A percentile compares a stretch with the other conserved stretches of the same genome.
These are phyloP conservation scores for Prolemur simus DNA, from an alignment of 2,113 vertebrate species.

Conservation along the genomic window DNA sequence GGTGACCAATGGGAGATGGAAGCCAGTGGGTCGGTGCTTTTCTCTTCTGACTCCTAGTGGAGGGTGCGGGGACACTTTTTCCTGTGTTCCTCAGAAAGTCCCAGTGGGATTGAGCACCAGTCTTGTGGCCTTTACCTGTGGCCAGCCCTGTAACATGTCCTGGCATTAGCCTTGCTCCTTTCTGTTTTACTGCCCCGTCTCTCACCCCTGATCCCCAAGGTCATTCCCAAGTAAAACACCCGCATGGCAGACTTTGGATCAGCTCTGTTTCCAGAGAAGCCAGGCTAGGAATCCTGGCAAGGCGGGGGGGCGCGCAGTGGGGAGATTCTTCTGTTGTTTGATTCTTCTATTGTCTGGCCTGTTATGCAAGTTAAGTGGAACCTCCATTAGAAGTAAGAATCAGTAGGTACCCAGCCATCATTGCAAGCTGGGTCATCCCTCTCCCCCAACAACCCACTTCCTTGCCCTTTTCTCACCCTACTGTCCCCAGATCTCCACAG, in stretches of 20 bases:
- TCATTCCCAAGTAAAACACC: neutral
- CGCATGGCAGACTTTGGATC: neutral
- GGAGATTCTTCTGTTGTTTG: neutral
- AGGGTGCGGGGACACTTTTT: neutral
- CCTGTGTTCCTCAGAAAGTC: neutral
- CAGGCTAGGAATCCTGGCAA: neutral
- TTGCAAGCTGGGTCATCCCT: neutral
- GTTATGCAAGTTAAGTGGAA: neutral
- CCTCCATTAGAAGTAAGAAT: neutral
- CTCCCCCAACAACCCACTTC: neutral
- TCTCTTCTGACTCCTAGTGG: neutral
- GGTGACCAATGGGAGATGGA: neutral
- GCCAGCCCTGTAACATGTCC: neutral
- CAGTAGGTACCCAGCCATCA: neutral
- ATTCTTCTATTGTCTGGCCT: neutral
- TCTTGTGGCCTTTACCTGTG: too few relatives aligned
- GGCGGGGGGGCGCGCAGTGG: too few relatives aligned
- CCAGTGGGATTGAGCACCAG: neutral
- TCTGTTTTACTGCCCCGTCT: neutral
- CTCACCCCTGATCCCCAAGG: neutral
- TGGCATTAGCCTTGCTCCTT: neutral
- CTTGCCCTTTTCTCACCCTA: neutral
- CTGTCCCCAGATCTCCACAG: neutral
- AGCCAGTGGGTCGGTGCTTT: neutral
- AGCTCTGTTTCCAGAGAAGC: neutral